Conservation (phyloP, 2,113 vertebrate species). For the Cacatua alba region DNA sequence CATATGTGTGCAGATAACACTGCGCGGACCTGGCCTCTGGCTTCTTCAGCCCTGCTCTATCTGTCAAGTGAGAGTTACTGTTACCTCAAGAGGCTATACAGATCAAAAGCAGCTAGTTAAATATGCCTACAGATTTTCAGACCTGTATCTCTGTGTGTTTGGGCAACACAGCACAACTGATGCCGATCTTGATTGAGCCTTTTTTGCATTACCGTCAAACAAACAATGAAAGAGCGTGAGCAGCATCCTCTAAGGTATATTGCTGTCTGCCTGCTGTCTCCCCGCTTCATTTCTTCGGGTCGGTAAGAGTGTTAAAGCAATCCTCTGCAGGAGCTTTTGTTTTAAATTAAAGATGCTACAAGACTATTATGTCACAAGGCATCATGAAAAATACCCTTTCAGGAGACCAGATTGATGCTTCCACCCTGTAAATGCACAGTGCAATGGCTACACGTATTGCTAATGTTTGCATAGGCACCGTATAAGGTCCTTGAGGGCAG, state of each 20-base stretch:
- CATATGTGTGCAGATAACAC: background rate
- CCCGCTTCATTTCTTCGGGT: background rate
- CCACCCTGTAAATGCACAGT: background rate
- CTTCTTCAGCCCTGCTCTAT: background rate
- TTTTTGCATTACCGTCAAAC: constrained; percentile 1
- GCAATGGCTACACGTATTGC: background rate
- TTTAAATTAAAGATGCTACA: constrained; percentile 63
- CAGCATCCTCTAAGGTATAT: constrained; percentile 15
- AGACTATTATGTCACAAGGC: constrained; percentile 34
- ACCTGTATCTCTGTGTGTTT: background rate
- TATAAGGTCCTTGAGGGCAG: background rate
- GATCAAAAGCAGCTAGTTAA: constrained; percentile 5
- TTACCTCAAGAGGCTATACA: background rate
- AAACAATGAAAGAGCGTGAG: constrained; percentile 7
- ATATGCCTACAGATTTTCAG: constrained; percentile 1
- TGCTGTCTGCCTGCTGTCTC: background rate
- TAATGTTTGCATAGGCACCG: background rate
- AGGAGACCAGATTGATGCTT: constrained; percentile 38
- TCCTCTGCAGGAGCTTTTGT: constrained; percentile 23
- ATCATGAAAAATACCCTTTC: constrained; percentile 21
- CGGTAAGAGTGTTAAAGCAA: background rate
- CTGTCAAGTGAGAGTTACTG: background rate
- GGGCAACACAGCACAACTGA: background rate
- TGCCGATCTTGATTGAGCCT: background rate
- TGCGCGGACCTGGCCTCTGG: constrained; percentile 9